Evolutionary conservation across 2,113 vertebrate genomes (phyloP), one percentile per base, ranked within the genome.

Genomic region (Scatophagus argus): DNA sequence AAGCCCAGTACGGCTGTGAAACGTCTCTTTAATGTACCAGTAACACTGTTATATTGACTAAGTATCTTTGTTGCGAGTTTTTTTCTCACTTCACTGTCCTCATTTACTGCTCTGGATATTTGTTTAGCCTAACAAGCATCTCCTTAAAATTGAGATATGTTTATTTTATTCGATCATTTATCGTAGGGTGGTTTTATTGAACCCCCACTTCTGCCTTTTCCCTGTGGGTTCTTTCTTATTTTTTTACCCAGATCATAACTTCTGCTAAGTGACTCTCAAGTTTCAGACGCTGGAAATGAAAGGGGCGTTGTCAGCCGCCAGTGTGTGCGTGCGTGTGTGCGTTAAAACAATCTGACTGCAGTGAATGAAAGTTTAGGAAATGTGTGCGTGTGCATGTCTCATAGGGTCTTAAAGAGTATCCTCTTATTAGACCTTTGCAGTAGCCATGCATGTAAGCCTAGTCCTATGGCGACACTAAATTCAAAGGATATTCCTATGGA

Each of bases 231-330:
- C 85, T 87, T n/a, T n/a, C n/a, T n/a, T n/a, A n/a, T n/a, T 86
- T 81, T 72, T 87, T 80, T 76, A 80, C 72, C 39, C 74, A 51
- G 5, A 68, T 77, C 51, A 32, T 83, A 80, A 82, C 63, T 69
- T 21, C 8, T 44, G 51, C 13, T 51, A 27, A 55, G 49, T 72
- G 23, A 39, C 54, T 87, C 41, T n/a, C 44, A 84, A 70, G 43
- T 78, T 58, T 66, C 27, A 66, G 44, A 62, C 34, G 36, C 17
- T 74, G 72, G 86, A 70, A 90, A 84, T 83, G 70, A 87, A 92
- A 92, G 90, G 89, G 91, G 89, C 89, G 90, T 89, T 87, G 88
- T 90, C 87, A 61, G 55, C 23, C 47, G 19, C 65, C 23, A 39
- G 12, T 67, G 68, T 60, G 67, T 31, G 75, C 6, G 29, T 36